A percentile compares a stretch with the other conserved stretches of the same genome.
These are phyloP conservation scores for Oceanodroma tethys DNA, from an alignment of 2,113 vertebrate genomes.

Conservation along the genomic window DNA sequence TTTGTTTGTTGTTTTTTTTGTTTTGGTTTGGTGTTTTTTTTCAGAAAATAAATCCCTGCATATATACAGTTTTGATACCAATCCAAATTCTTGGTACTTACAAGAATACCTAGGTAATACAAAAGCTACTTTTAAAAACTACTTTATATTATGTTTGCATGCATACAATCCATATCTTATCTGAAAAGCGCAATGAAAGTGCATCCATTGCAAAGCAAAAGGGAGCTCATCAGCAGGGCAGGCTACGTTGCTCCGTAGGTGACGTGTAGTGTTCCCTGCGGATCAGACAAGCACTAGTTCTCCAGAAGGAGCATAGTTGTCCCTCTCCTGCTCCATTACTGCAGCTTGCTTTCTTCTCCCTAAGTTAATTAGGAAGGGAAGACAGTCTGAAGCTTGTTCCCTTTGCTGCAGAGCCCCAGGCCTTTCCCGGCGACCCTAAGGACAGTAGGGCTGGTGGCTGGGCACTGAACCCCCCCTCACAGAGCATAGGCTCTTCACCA, in stretches of 20 bases:
- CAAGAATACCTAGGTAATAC: background rate
- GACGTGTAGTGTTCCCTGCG: rapidly evolving
- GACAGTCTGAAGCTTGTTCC: background rate
- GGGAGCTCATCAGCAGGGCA: background rate
- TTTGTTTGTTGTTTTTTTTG: background rate
- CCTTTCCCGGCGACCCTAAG: background rate
- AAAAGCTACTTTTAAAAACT: background rate
- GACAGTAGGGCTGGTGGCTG: background rate
- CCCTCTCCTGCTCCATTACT: background rate
- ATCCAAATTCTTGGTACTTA: background rate
- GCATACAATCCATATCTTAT: background rate
- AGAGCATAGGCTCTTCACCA: background rate
- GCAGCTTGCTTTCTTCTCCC: background rate
- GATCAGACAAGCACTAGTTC: background rate
- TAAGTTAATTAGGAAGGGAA: background rate
- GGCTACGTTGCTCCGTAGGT: background rate
- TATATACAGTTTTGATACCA: background rate
- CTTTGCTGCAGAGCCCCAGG: background rate
- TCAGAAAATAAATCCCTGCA: background rate
- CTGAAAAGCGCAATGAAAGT: background rate
- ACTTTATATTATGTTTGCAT: background rate
- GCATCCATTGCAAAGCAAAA: background rate
- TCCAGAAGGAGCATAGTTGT: background rate
- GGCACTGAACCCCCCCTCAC: background rate
- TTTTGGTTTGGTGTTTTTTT: background rate